Evolutionary conservation across 2,113 vertebrate species (phyloP).

Genomic region (Illadopsis cleaveri): DNA sequence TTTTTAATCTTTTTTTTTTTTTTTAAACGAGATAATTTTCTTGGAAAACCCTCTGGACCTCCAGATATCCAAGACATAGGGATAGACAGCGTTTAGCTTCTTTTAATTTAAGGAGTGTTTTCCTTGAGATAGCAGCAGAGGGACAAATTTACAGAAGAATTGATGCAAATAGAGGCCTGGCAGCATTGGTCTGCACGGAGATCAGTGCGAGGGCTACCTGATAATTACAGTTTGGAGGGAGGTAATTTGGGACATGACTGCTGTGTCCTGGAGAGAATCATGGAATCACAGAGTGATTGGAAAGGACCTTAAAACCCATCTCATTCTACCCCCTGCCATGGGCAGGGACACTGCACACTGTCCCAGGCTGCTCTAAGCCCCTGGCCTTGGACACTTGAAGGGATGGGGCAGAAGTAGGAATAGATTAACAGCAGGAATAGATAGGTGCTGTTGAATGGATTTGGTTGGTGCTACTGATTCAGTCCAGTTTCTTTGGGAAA

Average conservation of each 20-base stretch:
- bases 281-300: not conserved
- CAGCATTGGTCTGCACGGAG: fast-evolving
- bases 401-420: not conserved
- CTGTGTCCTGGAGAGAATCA: not conserved
- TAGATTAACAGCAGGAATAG: not conserved
- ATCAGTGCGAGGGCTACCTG: not conserved
- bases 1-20: not conserved
- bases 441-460: not conserved
- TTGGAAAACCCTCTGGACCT: not conserved
- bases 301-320: not conserved
- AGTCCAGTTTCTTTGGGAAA: not conserved
- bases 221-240: not conserved
- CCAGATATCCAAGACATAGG: fast-evolving
- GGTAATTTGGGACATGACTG: not conserved
- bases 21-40: not conserved
- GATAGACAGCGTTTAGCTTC: fast-evolving
- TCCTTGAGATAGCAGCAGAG: not conserved
- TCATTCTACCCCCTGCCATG: fast-evolving
- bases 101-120: not conserved
- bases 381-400: not conserved
- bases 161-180: not conserved
- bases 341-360: not conserved
- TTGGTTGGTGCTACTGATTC: not conserved
- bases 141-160: not conserved
- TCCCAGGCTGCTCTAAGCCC: not conserved